Base-by-base conservation (phyloP, 2,113 vertebrate species). In the Burhinus oedicnemus region DNA sequence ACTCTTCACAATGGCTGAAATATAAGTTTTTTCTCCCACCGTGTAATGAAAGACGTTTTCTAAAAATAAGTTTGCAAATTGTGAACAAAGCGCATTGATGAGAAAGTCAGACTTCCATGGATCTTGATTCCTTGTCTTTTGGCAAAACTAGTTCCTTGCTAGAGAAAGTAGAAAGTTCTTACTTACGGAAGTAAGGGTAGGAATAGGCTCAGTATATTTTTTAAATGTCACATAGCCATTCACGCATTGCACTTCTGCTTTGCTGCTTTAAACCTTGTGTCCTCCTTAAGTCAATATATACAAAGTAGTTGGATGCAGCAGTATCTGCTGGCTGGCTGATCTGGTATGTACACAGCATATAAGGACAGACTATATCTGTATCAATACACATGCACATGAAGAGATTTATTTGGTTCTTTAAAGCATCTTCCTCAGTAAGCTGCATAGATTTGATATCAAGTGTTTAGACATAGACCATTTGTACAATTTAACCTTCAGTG, bases 401-500 rank as follows among this genome's bases (percentile, higher is more conserved):
- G 69, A 71, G 54, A 40, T 61, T 64, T 68, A 57, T 72, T 30
- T 87, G 49, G 7, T 66, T 88, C 69, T 52, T 72, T 40, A 55
- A 36, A 94, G 23, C 92, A n/a, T 77, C 61, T 85, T 92, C 21
- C 47, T 87, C 29, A 61, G 86, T 58, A 68, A 96, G 49, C 40
- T 85, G 57, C 27, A n/a, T 3, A 61, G 44, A 57, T 90, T 95
- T 95, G 62, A 49, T 66, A 96, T 64, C 66, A 81, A 95, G 52
- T 60, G 78, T 66, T 87, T 94, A 94, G 93, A 92, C 27, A 70
- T 1, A 95, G 22, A 91, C 52, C 65, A 93, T 96, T 94, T 96
- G 96, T 93, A 96, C 81, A 95, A 96, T 94, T 96, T 97, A 96
- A 97, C 87, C 92, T 94, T 89, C 36, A 64, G 83, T 71, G 93